These are phyloP conservation scores for Larimichthys crocea DNA, from an alignment of 2,113 vertebrate genomes.

Conservation along the genomic window DNA sequence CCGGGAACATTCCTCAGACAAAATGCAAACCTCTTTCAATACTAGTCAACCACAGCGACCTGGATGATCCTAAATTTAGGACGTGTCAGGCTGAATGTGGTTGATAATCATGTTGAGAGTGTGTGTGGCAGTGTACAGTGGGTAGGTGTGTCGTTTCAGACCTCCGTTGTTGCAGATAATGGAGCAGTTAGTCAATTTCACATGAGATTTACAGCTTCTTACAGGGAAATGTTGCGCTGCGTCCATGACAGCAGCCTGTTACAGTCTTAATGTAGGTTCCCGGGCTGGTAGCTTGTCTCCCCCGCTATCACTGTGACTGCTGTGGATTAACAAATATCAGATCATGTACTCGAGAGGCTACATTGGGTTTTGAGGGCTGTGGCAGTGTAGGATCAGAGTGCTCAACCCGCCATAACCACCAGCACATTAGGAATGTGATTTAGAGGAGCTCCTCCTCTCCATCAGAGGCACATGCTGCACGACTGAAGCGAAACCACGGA, in stretches of 20 bases:
- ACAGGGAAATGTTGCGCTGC: background rate
- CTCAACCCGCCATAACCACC: conserved; percentile 56
- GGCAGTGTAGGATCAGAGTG: conserved; percentile 32
- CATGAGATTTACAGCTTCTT: background rate
- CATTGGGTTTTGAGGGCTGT: conserved; percentile 9
- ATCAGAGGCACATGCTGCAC: conserved; percentile 64
- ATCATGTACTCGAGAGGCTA: background rate
- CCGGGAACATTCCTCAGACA: conserved; percentile 71
- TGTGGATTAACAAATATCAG: conserved; percentile 15
- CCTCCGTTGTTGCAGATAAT: conserved; percentile 1
- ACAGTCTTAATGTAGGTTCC: background rate
- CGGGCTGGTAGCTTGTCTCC: background rate
- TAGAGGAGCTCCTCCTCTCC: conserved; percentile 62
- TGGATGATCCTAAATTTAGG: conserved; percentile 15
- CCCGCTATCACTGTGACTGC: background rate
- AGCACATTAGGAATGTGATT: conserved; percentile 66
- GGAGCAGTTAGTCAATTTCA: conserved; percentile 4
- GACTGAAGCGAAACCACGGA: conserved; percentile 63
- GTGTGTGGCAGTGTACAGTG: conserved; percentile 18
- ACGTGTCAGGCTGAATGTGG: conserved; percentile 41
- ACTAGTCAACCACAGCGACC: conserved; percentile 10
- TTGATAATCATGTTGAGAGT: conserved; percentile 28
- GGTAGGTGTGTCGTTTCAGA: conserved; percentile 11
- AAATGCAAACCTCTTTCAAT: conserved; percentile 26
- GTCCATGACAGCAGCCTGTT: background rate